Evolutionary conservation across 2,113 vertebrate species (phyloP), one percentile per base, ranked within the genome.

Genomic region (Sula dactylatra): DNA sequence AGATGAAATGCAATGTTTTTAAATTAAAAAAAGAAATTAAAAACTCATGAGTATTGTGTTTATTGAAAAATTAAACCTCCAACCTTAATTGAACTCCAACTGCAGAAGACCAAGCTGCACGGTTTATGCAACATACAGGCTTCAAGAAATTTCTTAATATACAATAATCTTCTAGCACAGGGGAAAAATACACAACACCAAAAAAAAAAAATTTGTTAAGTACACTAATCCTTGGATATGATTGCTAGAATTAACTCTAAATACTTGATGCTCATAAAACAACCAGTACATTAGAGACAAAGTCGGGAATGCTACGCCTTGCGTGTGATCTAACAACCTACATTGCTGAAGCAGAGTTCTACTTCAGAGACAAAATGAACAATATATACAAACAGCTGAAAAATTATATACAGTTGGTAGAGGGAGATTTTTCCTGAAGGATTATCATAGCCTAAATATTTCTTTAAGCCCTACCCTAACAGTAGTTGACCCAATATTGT

Each of bases 361-460:
- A 34, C 77, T 88, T 77, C 44, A 40, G 78, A 73, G 49, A 74
- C 5, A 77, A 82, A 90, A 59, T 19, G 32, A 84, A 64, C 14
- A 2, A 82, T 65, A 72, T 56, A 92, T 6, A 94, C 58, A 95
- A 95, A 94, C 88, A 96, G 95, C 92, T 96, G 96, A 93, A 96
- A 96, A 91, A 94, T 88, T 94, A 86, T 76, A 88, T 80, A 94
- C 96, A 96, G 87, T 89, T 91, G 84, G 83, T 52, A 79, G 54
- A 86, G 85, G 45, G 58, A 82, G 81, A 94, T 69, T 94, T 92
- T 95, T 95, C 50, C 89, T 91, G 50, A n/a, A 96, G 93, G 84
- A 95, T 96, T 94, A 96, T 64, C 90, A 95, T 93, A 96, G 89
- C 84, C 93, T 91, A 93, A 93, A 95, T 95, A 93, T 83, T 97